These are phyloP conservation scores for Toxotes lorentzi DNA, from an alignment of 2,797 vertebrate genomes.

Conservation along the genomic window DNA sequence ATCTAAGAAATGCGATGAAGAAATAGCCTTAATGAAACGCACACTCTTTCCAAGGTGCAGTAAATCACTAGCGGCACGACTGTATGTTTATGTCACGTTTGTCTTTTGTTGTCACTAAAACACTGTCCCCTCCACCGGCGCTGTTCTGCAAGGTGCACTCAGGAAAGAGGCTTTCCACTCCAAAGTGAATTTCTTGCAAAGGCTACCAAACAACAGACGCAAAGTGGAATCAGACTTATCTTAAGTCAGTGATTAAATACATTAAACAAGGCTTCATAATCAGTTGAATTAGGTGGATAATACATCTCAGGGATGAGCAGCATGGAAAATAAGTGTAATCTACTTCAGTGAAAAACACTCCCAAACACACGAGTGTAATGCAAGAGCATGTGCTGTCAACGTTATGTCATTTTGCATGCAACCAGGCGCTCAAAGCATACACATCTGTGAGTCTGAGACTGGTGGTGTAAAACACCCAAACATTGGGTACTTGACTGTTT, in stretches of 20 bases:
- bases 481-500: conserved; percentile 70
- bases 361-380: conserved; percentile 46
- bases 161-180: conserved; percentile 52
- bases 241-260: conserved; percentile 69
- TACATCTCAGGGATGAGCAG: conserved; percentile 75
- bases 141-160: conserved; percentile 51
- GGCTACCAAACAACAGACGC: conserved; percentile 25
- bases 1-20: conserved; percentile 55
- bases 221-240: conserved; percentile 65
- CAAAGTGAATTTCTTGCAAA: conserved; percentile 34
- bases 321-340: conserved; percentile 79
- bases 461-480: conserved; percentile 70
- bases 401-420: conserved; percentile 80
- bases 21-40: conserved; percentile 72
- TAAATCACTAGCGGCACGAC: conserved; percentile 66
- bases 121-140: conserved; percentile 26
- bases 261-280: conserved; percentile 65
- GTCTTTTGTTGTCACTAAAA: conserved; percentile 71
- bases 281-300: conserved; percentile 69
- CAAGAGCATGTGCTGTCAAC: conserved; percentile 70
- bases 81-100: conserved; percentile 71
- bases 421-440: conserved; percentile 55
- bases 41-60: conserved; percentile 69
- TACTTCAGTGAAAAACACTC: conserved; percentile 60
- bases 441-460: conserved; percentile 72